Evolutionary conservation across 2,113 vertebrate species (phyloP).

Genomic region (Gracilinanus agilis): DNA sequence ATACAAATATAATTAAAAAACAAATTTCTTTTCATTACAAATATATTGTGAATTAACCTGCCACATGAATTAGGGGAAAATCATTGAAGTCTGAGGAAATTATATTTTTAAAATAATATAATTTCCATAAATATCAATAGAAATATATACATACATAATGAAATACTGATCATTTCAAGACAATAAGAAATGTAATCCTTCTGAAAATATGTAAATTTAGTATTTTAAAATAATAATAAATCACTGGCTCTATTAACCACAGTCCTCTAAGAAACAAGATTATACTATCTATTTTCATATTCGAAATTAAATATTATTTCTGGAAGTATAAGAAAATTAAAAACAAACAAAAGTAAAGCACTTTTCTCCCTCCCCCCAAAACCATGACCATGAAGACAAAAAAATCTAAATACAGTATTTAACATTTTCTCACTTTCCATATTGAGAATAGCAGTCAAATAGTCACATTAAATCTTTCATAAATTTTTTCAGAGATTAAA

Average conservation of each 20-base stretch:
- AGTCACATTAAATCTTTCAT: not conserved
- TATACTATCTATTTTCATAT: not conserved
- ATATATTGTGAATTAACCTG: not conserved
- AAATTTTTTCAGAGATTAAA: not conserved
- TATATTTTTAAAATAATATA: no score
- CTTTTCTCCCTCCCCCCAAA: no score
- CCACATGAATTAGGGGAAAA: not conserved
- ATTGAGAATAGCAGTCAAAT: no score
- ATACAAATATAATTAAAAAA: not conserved
- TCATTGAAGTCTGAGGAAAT: not conserved
- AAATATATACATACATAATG: not conserved
- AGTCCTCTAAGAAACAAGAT: not conserved
- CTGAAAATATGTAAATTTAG: not conserved
- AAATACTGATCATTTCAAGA: not conserved
- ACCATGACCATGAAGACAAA: not conserved
- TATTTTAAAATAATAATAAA: not conserved
- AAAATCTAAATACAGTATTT: not conserved
- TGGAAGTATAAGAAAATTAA: not conserved
- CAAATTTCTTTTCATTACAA: not conserved
- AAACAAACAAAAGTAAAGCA: not conserved
- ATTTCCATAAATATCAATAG: no score
- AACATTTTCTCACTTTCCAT: not conserved
- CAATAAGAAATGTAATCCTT: not conserved
- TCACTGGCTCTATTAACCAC: not conserved
- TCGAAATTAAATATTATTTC: not conserved